Percentiles rank a stretch among this genome's conserved stretches.
These are phyloP conservation scores for Netelia virgata DNA, from an alignment of 2,888 invertebrate species.

Conservation along the genomic window DNA sequence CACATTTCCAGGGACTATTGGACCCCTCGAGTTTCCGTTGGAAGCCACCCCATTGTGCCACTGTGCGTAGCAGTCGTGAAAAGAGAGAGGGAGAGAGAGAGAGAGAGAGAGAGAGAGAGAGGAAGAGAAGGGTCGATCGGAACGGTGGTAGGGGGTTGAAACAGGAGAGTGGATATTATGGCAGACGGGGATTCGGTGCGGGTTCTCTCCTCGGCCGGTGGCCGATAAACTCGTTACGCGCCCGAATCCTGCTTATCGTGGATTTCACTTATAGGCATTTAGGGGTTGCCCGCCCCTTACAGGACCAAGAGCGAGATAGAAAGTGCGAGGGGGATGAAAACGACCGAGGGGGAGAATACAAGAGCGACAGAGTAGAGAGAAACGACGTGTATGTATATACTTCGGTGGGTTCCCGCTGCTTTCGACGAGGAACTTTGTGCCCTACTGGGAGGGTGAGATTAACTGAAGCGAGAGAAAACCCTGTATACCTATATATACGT, in stretches of 20 bases:
- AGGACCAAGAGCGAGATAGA: slow-evolving; percentile 19
- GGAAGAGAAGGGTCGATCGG: slow-evolving; percentile 5
- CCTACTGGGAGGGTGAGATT: slow-evolving; percentile 59
- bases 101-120: slow-evolving; percentile 19
- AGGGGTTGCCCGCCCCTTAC: slow-evolving; percentile 64
- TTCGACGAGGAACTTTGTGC: slow-evolving; percentile 54
- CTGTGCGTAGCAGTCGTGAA: slow-evolving; percentile 10
- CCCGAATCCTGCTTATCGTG: slow-evolving; percentile 82
- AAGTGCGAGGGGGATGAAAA: not conserved
- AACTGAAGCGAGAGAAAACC: slow-evolving; percentile 62
- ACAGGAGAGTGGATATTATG: slow-evolving; percentile 54
- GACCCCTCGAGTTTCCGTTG: slow-evolving; percentile 53
- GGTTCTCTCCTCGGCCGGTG: slow-evolving; percentile 57
- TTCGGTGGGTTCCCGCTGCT: slow-evolving; percentile 23
- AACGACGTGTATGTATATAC: not conserved
- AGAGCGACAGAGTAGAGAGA: slow-evolving; percentile 14
- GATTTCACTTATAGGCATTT: slow-evolving; percentile 73
- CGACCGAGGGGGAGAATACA: slow-evolving; percentile 14
- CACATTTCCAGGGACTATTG: slow-evolving; percentile 17
- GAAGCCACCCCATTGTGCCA: slow-evolving; percentile 28
- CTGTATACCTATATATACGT: slow-evolving; percentile 8
- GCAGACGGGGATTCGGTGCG: slow-evolving; percentile 35
- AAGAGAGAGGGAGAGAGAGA: slow-evolving; percentile 22
- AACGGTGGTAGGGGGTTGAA: slow-evolving; percentile 1
- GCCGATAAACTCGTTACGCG: slow-evolving; percentile 83